These are phyloP conservation scores for Chlorops oryzae DNA, from an alignment of 1,140 invertebrate species.

Conservation along the genomic window DNA sequence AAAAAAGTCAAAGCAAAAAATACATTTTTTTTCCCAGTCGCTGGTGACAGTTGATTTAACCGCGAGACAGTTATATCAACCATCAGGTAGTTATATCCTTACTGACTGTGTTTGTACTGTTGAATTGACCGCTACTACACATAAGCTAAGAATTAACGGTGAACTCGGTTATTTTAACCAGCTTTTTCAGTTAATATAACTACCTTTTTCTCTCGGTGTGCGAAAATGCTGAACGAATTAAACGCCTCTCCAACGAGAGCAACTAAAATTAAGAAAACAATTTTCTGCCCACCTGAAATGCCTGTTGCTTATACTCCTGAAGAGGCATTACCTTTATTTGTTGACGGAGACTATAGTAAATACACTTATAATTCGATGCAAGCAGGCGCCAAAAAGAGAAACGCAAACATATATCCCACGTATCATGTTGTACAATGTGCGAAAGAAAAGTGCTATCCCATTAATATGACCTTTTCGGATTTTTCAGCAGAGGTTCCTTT, in stretches of 20 bases:
- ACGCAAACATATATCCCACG: slow-evolving; percentile 3
- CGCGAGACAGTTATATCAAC: no score
- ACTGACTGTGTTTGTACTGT: no score
- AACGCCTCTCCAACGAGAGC: slow-evolving; percentile 1
- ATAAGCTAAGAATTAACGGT: no score
- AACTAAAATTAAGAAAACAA: slow-evolving; percentile 1
- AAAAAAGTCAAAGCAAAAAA: no score
- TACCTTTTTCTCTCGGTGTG: no score
- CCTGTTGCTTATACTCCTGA: slow-evolving; percentile 2
- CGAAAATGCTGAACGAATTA: neutral
- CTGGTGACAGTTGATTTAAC: no score
- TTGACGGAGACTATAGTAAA: slow-evolving; percentile 2
- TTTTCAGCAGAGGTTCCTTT: slow-evolving; percentile 3
- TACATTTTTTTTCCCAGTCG: no score
- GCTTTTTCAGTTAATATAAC: no score
- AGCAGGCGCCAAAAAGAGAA: slow-evolving; percentile 2
- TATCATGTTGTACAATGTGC: slow-evolving; percentile 1
- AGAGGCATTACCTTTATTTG: slow-evolving; percentile 3
- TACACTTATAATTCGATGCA: neutral
- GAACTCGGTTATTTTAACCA: no score
- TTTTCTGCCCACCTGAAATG: neutral
- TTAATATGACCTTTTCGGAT: neutral
- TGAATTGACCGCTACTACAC: no score
- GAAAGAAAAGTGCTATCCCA: slow-evolving; percentile 2
- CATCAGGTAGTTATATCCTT: no score